Evolutionary conservation across 2,888 invertebrate genomes (phyloP), one percentile per base, ranked within the genome.

Genomic region (Sisyra terminalis): DNA sequence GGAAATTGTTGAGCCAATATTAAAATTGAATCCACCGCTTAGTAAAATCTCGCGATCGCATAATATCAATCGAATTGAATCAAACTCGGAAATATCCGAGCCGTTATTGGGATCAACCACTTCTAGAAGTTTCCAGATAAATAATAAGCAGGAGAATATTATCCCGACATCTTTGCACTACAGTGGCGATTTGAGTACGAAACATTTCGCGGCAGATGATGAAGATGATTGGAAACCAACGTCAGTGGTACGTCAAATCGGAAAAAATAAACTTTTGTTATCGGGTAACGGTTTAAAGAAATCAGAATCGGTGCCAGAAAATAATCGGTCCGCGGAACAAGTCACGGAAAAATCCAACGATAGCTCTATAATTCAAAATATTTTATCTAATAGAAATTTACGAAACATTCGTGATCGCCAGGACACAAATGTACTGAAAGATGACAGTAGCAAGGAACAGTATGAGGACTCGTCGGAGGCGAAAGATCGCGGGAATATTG

Each of bases 1-100:
- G 14, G 85, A 85, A 60, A 77, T 85, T 13, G 75, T 78, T 0
- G 85, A 85, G 51, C 85, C 85, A 0, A 72, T 85, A 3, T 61
- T 85, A 1, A 70, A 73, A 45, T 73, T 79, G 4, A 66, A 73
- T n/a, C 29, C 18, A 1, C 69, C 68, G 1, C 66, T 72, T 1
- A 69, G 65, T 48, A 69, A 73, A 52, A 59, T 70, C 36, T 65
- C 71, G 3, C 54, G 67, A 11, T 66, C 70, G 11, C 65, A 67
- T 40, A 56, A 63, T 11, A 65, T 60, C 24, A 50, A 54, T 9
- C 57, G 55, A 45, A 55, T 17, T 14, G 17, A 36, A 17, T 30
- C 53, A n/a, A 58, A 57, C 39, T 57, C 62, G 0, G 78, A 76
- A 57, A 78, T 79, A 50, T 74, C 74, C 0, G 79, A 79, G 54